Percentiles rank a stretch among this genome's conserved stretches.
These are phyloP conservation scores for Asobara japonica DNA, from an alignment of 1,140 invertebrate genomes.

Conservation along the genomic window DNA sequence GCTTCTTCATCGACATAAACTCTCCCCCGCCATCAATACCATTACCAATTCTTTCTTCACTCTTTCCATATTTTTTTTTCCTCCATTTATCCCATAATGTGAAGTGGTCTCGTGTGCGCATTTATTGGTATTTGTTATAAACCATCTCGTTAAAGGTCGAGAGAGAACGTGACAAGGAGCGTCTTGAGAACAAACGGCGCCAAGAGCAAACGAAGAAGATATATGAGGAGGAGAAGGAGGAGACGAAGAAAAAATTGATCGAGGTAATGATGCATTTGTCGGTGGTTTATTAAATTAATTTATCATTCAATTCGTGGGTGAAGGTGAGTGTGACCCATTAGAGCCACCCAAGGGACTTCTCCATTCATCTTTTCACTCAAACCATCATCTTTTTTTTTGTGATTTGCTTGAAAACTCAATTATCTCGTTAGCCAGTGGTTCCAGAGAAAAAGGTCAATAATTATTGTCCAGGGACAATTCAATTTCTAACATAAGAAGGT, in stretches of 20 bases:
- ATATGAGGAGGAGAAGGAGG: constrained; percentile 89
- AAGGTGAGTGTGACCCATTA: too few species aligned
- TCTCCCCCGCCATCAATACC: not conserved
- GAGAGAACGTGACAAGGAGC: constrained; percentile 87
- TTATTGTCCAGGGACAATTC: too few species aligned
- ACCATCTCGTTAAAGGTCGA: constrained; percentile 72
- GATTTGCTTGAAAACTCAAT: not conserved
- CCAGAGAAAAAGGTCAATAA: too few species aligned
- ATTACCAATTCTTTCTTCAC: constrained; percentile 19
- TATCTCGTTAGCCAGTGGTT: too few species aligned
- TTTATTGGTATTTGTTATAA: constrained; percentile 37
- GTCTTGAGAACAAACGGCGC: constrained; percentile 85
- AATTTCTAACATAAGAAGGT: too few species aligned
- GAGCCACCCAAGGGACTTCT: too few species aligned
- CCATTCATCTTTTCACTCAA: too few species aligned
- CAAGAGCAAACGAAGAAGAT: constrained; percentile 85
- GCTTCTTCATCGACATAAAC: constrained; percentile 14
- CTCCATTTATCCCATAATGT: constrained; percentile 11
- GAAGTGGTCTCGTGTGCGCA: constrained; percentile 22
- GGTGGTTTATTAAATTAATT: not conserved
- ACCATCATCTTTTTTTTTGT: too few species aligned
- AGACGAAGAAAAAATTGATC: constrained; percentile 84
- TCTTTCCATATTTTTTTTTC: not conserved
- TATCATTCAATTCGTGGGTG: not conserved
- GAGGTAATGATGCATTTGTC: constrained; percentile 62